Base-by-base conservation (phyloP, 2,797 vertebrate species). In the Sphaeramia orbicularis region DNA sequence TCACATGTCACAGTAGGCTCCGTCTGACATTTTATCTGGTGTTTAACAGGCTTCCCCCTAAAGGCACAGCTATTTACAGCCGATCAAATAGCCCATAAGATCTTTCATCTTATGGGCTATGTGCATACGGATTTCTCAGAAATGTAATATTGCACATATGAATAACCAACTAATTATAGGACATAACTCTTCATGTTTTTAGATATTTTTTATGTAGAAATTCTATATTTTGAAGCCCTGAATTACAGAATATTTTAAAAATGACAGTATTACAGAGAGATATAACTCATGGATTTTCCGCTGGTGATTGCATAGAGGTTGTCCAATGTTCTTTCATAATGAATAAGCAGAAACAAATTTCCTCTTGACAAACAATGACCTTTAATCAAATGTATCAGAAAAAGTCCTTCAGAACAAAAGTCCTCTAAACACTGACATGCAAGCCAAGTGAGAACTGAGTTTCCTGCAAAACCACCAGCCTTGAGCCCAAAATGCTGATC, bases 401-500 rank as follows among this genome's bases (percentile, higher is more conserved):
- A 59, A 69, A 36, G 6, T 11, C 19, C 35, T 71, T 14, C 6
- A 62, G 58, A 45, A 70, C 30, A 64, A 76, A 84, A 72, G 68
- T 72, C 78, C 35, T 75, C 47, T 43, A 76, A 70, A 74, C 44
- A 7, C 45, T 51, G 48, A 53, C 37, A 27, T 16, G 40, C 30
- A 30, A 49, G 62, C 64, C 77, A 47, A 18, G 37, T 65, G 71
- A 73, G 70, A 74, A 77, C 48, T 59, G 48, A 38, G 67, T 81
- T 69, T 56, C 74, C 64, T 3, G 14, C 64, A 83, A 78, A 35
- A 77, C 75, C 76, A 69, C 72, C 84, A 76, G 37, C 80, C 71
- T 75, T 64, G 77, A 86, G 76, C 59, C 70, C 74, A 65, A 88
- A 84, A 69, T 37, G 71, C 86, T 89, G 86, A 92, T 91, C 89